Conservation (phyloP, 1,140 invertebrate genomes). For the Dendrolimus punctatus region DNA sequence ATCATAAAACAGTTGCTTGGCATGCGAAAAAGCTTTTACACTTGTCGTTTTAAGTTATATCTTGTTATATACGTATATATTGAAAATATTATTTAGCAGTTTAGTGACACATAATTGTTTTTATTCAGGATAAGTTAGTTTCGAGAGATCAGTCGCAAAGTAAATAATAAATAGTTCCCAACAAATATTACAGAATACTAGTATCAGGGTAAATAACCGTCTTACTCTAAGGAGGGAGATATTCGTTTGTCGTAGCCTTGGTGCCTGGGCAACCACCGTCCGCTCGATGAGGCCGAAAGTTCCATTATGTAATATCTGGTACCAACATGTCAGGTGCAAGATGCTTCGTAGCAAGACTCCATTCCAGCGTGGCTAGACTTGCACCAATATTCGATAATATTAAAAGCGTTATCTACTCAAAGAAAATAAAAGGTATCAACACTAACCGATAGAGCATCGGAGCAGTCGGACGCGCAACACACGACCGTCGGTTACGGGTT, state of each 20-base stretch:
- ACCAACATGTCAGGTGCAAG: slow-evolving; percentile 23
- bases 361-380: neutral
- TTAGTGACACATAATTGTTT: no score
- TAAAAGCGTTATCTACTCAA: slow-evolving; percentile 3
- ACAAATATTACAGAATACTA: no score
- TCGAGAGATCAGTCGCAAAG: no score
- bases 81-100: no score
- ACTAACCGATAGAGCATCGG: slow-evolving; percentile 67
- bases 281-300: slow-evolving; percentile 17
- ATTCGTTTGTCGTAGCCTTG: slow-evolving; percentile 13
- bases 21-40: no score
- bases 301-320: slow-evolving; percentile 48
- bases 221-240: neutral
- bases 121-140: no score
- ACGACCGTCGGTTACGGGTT: slow-evolving; percentile 39
- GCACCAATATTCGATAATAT: slow-evolving; percentile 3
- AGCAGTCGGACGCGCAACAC: slow-evolving; percentile 64
- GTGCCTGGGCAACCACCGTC: slow-evolving; percentile 10
- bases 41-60: no score
- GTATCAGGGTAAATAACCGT: neutral
- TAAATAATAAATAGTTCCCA: no score
- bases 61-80: no score
- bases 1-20: no score
- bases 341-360: no score
- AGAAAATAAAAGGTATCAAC: slow-evolving; percentile 6